Evolutionary conservation across 2,113 vertebrate species (phyloP).

Genomic region (Trogon melanurus): DNA sequence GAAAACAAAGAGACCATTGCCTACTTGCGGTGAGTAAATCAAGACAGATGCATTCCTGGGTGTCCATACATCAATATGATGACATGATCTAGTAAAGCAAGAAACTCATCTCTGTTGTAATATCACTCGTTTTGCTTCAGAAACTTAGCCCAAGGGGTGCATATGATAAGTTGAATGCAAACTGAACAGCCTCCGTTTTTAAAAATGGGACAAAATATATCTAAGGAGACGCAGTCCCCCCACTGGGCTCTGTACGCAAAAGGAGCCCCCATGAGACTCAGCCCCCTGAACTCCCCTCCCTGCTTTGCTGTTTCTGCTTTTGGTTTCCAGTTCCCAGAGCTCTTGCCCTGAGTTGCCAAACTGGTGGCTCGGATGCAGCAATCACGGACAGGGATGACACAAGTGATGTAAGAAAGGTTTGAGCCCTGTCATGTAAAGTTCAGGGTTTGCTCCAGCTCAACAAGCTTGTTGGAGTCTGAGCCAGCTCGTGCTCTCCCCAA

Average conservation of each 20-base stretch:
- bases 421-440: rapidly evolving
- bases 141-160: not conserved
- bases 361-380: not conserved
- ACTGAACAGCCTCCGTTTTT: not conserved
- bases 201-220: not conserved
- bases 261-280: not conserved
- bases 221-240: not conserved
- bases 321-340: not conserved
- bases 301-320: rapidly evolving
- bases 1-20: slow-evolving; percentile 26
- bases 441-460: not conserved
- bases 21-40: slow-evolving; percentile 11
- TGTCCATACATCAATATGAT: not conserved
- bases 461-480: not conserved
- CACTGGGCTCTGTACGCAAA: not conserved
- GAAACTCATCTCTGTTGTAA: not conserved
- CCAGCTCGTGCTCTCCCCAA: rapidly evolving
- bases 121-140: not conserved
- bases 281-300: rapidly evolving
- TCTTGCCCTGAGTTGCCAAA: not conserved
- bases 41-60: not conserved
- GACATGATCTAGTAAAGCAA: not conserved
- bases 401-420: not conserved
- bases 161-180: not conserved
- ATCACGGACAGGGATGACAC: rapidly evolving